These are phyloP conservation scores for Luscinia luscinia DNA, from an alignment of 2,797 vertebrate species.

Conservation along the genomic window DNA sequence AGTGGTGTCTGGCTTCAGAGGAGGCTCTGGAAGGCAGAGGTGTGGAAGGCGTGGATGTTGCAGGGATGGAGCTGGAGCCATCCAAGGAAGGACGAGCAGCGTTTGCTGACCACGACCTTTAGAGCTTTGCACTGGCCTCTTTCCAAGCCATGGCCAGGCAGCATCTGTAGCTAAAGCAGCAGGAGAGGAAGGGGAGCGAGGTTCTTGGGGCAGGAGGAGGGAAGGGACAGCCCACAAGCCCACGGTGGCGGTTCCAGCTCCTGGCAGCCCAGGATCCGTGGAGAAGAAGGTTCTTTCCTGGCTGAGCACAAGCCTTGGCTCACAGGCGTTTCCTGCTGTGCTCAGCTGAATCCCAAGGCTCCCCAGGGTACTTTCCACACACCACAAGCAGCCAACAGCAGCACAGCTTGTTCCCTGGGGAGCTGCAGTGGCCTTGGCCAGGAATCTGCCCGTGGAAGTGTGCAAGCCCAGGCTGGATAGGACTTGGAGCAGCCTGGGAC, in stretches of 20 bases:
- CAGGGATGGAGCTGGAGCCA: background rate
- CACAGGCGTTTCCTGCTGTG: rapidly evolving
- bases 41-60: background rate
- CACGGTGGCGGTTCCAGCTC: background rate
- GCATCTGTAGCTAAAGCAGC: background rate
- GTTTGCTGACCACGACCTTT: background rate
- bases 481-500: background rate
- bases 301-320: background rate
- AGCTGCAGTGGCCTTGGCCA: background rate
- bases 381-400: background rate
- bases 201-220: background rate
- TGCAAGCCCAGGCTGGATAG: rapidly evolving
- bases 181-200: background rate
- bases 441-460: background rate
- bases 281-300: slow-evolving; percentile 21
- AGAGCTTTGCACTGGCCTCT: rapidly evolving
- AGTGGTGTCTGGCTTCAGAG: background rate
- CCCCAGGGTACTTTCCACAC: background rate
- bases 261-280: background rate
- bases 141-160: background rate
- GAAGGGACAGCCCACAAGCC: background rate
- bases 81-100: background rate
- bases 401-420: rapidly evolving
- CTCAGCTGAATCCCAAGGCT: rapidly evolving
- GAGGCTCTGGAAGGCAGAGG: background rate